Evolutionary conservation across 2,797 vertebrate species (phyloP).

Genomic region (Otolemur crassicaudatus): DNA sequence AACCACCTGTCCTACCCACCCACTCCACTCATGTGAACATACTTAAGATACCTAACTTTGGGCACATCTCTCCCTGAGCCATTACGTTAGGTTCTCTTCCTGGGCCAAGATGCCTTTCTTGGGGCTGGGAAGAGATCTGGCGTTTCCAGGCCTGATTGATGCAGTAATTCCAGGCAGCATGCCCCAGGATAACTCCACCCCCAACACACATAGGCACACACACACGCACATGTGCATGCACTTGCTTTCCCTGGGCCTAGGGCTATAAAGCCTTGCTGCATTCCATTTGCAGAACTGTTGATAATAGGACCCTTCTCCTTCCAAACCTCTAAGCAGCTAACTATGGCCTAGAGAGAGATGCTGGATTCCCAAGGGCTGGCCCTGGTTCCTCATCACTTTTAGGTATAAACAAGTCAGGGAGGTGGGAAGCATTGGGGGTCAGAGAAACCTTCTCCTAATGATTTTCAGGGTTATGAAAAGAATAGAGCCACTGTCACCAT

Average conservation of each 20-base stretch:
- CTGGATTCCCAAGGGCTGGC: not conserved
- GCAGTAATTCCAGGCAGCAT: not conserved
- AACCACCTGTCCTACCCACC: not conserved
- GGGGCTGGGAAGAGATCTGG: not conserved
- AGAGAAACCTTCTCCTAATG: not conserved
- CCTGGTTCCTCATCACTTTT: not conserved
- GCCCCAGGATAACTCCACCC: not conserved
- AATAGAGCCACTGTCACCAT: not conserved
- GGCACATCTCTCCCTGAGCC: not conserved
- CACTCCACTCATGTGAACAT: not conserved
- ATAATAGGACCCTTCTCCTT: not conserved
- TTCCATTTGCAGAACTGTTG: not conserved
- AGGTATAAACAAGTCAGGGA: not conserved
- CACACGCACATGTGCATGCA: not conserved
- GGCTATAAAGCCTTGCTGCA: not conserved
- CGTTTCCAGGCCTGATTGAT: not conserved
- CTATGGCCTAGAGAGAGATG: not conserved
- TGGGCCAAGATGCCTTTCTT: slow-evolving; percentile 18
- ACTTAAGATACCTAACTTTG: not conserved
- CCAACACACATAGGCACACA: not conserved
- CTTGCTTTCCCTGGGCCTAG: not conserved
- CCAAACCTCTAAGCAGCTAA: not conserved
- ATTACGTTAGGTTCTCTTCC: not conserved
- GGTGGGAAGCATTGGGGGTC: not conserved
- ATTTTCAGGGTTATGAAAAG: not conserved